Evolutionary conservation across 2,113 vertebrate genomes (phyloP).

Genomic region (Emydocephalus ijimae): DNA sequence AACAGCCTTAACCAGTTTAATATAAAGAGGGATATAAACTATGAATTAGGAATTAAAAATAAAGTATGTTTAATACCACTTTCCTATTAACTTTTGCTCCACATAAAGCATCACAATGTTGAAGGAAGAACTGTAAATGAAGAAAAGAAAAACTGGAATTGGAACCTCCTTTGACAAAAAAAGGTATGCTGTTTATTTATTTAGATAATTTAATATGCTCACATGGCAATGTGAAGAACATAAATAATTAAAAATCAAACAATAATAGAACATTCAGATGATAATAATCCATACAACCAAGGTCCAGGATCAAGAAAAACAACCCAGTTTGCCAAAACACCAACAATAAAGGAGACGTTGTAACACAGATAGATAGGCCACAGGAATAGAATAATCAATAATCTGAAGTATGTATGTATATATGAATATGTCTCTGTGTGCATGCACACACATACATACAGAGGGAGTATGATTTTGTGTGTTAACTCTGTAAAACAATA

Average conservation of each 20-base stretch:
- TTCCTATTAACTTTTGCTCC: not conserved
- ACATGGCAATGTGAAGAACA: not conserved
- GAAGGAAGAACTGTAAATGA: not conserved
- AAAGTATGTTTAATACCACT: not conserved
- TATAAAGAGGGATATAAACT: not conserved
- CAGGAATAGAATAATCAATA: constrained; percentile 42
- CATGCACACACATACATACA: constrained; percentile 3
- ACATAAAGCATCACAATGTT: not conserved
- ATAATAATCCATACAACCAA: not conserved
- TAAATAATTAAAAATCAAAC: not conserved
- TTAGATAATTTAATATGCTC: not conserved
- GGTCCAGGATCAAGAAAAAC: not conserved
- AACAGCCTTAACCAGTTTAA: constrained; percentile 30
- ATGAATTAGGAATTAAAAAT: constrained; percentile 27
- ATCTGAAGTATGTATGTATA: constrained; percentile 25
- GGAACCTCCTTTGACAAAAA: constrained; percentile 43
- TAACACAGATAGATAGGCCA: constrained; percentile 23
- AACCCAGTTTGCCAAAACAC: not conserved
- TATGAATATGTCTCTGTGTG: not conserved
- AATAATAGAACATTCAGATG: not conserved
- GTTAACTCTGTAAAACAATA: not conserved
- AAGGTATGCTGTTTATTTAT: not conserved
- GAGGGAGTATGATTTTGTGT: not conserved
- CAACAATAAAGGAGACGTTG: not conserved
- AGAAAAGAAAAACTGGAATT: constrained; percentile 6